Evolutionary conservation across 2,888 invertebrate species (phyloP).

Genomic region (Caenorhabditis panamensis): DNA sequence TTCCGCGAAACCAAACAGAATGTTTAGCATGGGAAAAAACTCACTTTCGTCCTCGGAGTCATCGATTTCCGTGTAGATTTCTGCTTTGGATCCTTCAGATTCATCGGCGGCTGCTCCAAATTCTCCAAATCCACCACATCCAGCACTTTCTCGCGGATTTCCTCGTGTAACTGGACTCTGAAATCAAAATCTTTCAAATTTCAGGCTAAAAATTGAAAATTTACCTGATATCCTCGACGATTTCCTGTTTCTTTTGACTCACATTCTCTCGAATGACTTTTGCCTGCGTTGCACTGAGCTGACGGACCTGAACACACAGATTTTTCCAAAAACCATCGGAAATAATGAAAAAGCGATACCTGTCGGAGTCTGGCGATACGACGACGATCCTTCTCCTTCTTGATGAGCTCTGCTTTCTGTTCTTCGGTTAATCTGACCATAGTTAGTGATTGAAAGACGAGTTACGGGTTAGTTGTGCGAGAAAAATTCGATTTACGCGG

Average conservation of each 20-base stretch:
- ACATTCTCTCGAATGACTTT: slow-evolving; percentile 47
- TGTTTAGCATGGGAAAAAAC: not conserved
- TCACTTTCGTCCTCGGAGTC: slow-evolving; percentile 22
- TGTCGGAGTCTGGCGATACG: slow-evolving; percentile 60
- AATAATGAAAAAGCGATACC: slow-evolving; percentile 40
- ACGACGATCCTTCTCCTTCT: slow-evolving; percentile 60
- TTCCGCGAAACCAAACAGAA: too few species aligned
- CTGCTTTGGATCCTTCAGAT: too few species aligned
- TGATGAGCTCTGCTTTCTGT: slow-evolving; percentile 52
- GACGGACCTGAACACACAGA: slow-evolving; percentile 44
- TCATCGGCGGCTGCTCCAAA: not conserved
- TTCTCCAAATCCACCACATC: slow-evolving; percentile 8
- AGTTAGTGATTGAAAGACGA: not conserved
- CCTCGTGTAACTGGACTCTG: slow-evolving; percentile 26
- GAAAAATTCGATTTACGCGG: slow-evolving; percentile 10
- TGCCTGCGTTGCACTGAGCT: slow-evolving; percentile 37
- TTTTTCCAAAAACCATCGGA: not conserved
- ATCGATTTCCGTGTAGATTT: slow-evolving; percentile 1
- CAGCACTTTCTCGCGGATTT: slow-evolving; percentile 17
- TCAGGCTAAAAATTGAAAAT: not conserved
- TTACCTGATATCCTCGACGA: slow-evolving; percentile 36
- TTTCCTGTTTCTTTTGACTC: slow-evolving; percentile 34
- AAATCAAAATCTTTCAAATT: not conserved
- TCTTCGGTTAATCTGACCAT: slow-evolving; percentile 55
- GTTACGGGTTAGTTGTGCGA: slow-evolving; percentile 2